Evolutionary conservation across 2,797 vertebrate genomes (phyloP).

Genomic region (Lindbergichthys nudifrons): DNA sequence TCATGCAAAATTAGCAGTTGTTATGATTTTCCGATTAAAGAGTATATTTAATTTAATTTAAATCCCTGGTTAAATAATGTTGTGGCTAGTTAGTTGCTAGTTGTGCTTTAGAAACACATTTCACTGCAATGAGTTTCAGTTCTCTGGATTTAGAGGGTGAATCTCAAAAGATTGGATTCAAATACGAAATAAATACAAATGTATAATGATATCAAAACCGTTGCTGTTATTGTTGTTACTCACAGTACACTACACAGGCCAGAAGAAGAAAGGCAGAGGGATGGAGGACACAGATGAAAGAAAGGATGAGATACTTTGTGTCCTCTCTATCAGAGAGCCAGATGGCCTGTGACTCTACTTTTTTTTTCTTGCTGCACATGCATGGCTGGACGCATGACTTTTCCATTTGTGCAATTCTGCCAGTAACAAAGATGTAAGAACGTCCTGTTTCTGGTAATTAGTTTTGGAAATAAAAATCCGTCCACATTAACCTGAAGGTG

Average conservation of each 20-base stretch:
- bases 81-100: not conserved
- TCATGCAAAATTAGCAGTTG: not conserved
- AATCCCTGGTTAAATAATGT: not conserved
- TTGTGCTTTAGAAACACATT: not conserved
- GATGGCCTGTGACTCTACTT: conserved; percentile 27
- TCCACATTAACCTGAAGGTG: conserved; percentile 26
- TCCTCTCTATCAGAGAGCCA: conserved; percentile 27
- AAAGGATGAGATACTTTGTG: conserved; percentile 11
- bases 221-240: not conserved
- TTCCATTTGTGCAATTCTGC: conserved; percentile 23
- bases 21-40: not conserved
- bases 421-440: conserved; percentile 18
- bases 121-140: not conserved
- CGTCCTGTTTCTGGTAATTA: conserved; percentile 31
- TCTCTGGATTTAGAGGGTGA: not conserved
- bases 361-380: conserved; percentile 1
- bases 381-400: conserved; percentile 18
- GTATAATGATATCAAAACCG: not conserved
- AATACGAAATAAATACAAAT: conserved; percentile 2
- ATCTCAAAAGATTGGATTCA: not conserved
- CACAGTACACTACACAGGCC: not conserved
- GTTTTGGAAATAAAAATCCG: not conserved
- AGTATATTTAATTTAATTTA: not conserved
- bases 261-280: not conserved
- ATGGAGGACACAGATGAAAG: not conserved